Conservation (phyloP, 2,113 vertebrate genomes). For the Trochalopteron elliotii region DNA sequence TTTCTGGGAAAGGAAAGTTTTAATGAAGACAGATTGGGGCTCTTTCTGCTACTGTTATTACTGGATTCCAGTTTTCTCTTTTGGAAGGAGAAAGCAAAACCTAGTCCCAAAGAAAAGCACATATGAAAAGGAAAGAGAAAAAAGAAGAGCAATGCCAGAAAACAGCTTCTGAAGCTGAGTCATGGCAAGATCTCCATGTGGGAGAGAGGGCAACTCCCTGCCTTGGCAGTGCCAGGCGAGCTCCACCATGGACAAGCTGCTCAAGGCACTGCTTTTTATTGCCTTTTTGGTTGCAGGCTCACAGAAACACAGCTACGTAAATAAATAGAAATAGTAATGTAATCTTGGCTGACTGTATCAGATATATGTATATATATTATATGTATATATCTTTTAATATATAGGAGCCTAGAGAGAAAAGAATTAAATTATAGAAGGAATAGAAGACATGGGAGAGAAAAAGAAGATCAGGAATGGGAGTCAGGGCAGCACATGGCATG, state of each 20-base stretch:
- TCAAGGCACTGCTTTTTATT: not conserved
- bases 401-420: not conserved
- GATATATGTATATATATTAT: too few relatives aligned
- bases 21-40: not conserved
- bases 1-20: slow-evolving; percentile 1
- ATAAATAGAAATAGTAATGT: not conserved
- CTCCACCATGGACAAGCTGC: not conserved
- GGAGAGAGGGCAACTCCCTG: not conserved
- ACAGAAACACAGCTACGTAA: not conserved
- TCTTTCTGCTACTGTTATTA: slow-evolving; percentile 19
- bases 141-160: not conserved
- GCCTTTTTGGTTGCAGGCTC: not conserved
- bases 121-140: not conserved
- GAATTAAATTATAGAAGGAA: not conserved
- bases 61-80: not conserved
- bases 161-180: not conserved
- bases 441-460: not conserved
- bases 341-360: not conserved
- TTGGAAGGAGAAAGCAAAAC: slow-evolving; percentile 12
- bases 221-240: not conserved
- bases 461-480: not conserved
- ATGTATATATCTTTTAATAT: not conserved
- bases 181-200: rapidly evolving
- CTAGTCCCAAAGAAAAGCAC: not conserved
- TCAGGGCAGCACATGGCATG: not conserved